Conservation (phyloP, 2,888 invertebrate species). For the Cerceris ruficornis region DNA sequence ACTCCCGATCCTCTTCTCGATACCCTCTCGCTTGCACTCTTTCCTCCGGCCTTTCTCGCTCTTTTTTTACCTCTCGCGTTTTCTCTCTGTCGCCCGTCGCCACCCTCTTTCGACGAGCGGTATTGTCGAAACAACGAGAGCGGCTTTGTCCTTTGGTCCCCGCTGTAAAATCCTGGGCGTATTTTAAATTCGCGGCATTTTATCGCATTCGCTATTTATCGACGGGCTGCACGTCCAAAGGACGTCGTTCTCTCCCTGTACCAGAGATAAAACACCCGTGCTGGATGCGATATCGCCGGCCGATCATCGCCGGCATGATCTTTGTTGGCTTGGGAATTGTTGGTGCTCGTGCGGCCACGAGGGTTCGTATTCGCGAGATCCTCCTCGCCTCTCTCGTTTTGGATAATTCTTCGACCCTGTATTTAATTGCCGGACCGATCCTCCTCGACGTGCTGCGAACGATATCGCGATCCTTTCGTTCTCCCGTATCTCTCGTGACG, state of each 20-base stretch:
- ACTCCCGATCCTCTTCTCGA: conserved; percentile 28
- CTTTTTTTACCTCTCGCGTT: conserved; percentile 32
- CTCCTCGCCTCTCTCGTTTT: not conserved
- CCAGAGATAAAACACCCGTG: conserved; percentile 61
- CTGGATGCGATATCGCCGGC: conserved; percentile 47
- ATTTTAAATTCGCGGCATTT: conserved; percentile 72
- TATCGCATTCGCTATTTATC: conserved; percentile 72
- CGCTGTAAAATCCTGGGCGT: conserved; percentile 70
- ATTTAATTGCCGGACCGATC: conserved; percentile 43
- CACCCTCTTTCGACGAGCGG: conserved; percentile 70
- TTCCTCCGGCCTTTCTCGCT: conserved; percentile 24
- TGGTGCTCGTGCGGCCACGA: conserved; percentile 23
- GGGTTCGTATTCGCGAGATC: conserved; percentile 25
- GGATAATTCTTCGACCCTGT: conserved; percentile 4
- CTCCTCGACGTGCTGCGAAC: not conserved
- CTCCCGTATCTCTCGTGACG: conserved; percentile 1
- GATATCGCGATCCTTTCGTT: not conserved
- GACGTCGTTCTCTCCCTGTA: conserved; percentile 56
- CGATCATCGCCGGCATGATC: conserved; percentile 62
- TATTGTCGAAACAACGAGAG: conserved; percentile 73
- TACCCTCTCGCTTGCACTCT: conserved; percentile 53
- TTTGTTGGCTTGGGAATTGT: conserved; percentile 47
- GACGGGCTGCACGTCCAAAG: conserved; percentile 70
- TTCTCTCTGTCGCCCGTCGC: conserved; percentile 62
- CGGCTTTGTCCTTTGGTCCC: conserved; percentile 72